A percentile compares a stretch with the other conserved stretches of the same genome.
Conservation (phyloP, 2,888 invertebrate genomes). For the Drosophila formosana region DNA sequence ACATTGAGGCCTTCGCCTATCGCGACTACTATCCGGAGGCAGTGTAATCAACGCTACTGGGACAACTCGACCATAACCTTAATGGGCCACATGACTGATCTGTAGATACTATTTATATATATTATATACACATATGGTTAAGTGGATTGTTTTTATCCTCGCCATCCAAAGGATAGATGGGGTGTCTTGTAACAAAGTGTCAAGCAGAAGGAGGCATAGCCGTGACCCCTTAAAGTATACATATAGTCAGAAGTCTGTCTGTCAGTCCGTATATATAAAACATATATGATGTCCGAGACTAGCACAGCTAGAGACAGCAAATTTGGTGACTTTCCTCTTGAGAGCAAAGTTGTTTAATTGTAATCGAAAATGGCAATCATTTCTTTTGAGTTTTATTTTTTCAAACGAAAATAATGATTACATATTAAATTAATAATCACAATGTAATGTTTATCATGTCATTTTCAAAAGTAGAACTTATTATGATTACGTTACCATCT, state of each 20-base stretch:
- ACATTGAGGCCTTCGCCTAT: conserved; percentile 80
- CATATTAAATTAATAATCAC: too few species aligned
- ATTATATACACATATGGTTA: conserved; percentile 27
- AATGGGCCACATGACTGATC: conserved; percentile 59
- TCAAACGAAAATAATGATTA: too few species aligned
- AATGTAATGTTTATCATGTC: too few species aligned
- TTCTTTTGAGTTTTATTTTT: too few species aligned
- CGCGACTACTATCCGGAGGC: conserved; percentile 80
- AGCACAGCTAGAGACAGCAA: not conserved
- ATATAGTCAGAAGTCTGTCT: too few species aligned
- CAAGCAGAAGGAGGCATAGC: not conserved
- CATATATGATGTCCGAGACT: not conserved
- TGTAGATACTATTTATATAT: conserved; percentile 59
- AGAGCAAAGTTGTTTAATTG: too few species aligned
- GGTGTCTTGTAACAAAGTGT: not conserved
- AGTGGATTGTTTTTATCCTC: conserved; percentile 5
- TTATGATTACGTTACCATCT: too few species aligned
- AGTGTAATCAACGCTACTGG: conserved; percentile 27
- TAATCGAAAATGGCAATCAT: too few species aligned
- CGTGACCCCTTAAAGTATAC: not conserved
- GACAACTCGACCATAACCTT: conserved; percentile 14
- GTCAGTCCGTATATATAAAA: too few species aligned
- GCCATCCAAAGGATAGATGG: not conserved
- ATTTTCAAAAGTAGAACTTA: too few species aligned
- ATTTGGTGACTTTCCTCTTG: not conserved